Base-by-base conservation (phyloP, 1,140 invertebrate species). In the Ladona fulva region DNA sequence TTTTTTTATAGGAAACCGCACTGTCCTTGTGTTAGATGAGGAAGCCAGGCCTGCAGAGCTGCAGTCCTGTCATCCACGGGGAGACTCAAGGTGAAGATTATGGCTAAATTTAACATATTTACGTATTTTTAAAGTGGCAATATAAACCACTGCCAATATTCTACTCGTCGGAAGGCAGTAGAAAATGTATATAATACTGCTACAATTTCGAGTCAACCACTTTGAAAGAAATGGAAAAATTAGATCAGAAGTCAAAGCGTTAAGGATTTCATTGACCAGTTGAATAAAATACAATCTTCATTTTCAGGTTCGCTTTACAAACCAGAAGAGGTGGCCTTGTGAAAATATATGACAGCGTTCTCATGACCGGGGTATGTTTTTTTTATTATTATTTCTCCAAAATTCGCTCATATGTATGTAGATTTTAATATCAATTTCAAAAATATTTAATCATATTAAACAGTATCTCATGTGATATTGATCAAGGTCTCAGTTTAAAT, bases 31-130 rank as follows among this genome's bases (percentile, higher is more conserved):
- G 37, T 85, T 97, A 78, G 95, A 97, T 83, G 94, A 97, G 80
- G 93, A 95, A 81, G 92, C 95, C 0, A 87, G 93, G 77, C 95
- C 95, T 0, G 94, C 94, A 0, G 94, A 94, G 74, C 85, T 97
- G 44, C 94, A 96, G 85, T 93, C 93, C 24, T 97, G 95, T 83
- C 94, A 97, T 86, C 95, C 95, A 0, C 91, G 92, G 84, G 95
- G 95, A 80, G 94, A 96, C 84, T 95, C 94, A 42, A 94, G 92
- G 92, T 94, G 87, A 87, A 85, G 86, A 24, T 78, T 24, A 37
- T 77, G 79, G 12, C 80, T 10, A n/a, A 44, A 19, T n/a, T n/a
- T 73, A 24, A 75, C 25, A 76, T 24, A 29, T 44, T 25, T 77
- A 76, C 22, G 16, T 29, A 77, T 24, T 77, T 74, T 82, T 81